Evolutionary conservation across 1,140 invertebrate species (phyloP).

Genomic region (Nixonia krombeini): DNA sequence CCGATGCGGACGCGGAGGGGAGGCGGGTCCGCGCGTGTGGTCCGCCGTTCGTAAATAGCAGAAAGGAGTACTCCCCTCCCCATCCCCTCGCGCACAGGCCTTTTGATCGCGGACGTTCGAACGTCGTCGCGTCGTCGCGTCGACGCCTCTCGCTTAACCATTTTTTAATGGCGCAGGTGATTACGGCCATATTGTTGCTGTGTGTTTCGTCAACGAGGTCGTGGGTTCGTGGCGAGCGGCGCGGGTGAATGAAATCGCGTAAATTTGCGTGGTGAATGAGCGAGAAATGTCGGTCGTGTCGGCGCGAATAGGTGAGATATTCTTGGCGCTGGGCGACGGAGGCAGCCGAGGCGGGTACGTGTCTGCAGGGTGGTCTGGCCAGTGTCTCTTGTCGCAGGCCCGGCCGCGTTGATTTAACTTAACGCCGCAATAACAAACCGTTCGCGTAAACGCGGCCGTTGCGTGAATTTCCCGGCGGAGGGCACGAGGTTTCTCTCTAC

Average conservation of each 20-base stretch:
- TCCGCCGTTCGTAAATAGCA: constrained; percentile 44
- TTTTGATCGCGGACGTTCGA: constrained; percentile 47
- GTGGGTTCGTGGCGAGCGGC: no score
- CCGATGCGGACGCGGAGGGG: constrained; percentile 38
- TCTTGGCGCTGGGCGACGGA: constrained; percentile 28
- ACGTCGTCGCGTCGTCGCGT: constrained; percentile 21
- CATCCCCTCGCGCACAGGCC: constrained; percentile 43
- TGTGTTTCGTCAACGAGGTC: no score
- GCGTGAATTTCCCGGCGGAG: not conserved
- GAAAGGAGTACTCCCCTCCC: no score
- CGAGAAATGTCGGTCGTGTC: not conserved
- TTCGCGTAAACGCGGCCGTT: not conserved
- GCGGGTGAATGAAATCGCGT: no score
- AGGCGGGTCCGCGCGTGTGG: constrained; percentile 61
- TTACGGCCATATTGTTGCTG: no score
- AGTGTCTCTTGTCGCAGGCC: constrained; percentile 64
- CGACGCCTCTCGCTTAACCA: constrained; percentile 35
- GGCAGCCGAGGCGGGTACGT: constrained; percentile 23
- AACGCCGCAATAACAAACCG: constrained; percentile 61
- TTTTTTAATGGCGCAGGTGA: constrained; percentile 15
- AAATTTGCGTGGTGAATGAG: constrained; percentile 20
- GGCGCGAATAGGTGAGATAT: constrained; percentile 19
- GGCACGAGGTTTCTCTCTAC: constrained; percentile 2
- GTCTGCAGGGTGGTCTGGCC: constrained; percentile 62
- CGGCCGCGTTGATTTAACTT: constrained; percentile 55